Conservation (phyloP, 1,140 invertebrate genomes). For the Druon quercuslanigerum region DNA sequence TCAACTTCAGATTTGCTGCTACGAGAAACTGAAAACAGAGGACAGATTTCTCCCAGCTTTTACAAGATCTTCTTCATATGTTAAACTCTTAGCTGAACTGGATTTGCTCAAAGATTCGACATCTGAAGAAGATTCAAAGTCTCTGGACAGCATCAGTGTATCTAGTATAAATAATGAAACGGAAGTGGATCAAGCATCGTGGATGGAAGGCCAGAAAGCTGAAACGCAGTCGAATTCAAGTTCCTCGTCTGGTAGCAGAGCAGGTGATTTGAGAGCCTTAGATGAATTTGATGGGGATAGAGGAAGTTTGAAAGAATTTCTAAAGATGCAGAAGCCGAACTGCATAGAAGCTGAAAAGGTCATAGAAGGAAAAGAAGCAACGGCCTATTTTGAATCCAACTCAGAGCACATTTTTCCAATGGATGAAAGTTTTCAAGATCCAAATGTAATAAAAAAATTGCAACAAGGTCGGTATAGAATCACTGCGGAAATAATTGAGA, state of each 20-base stretch:
- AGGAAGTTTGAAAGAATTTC: constrained; percentile 38
- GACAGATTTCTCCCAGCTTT: constrained; percentile 84
- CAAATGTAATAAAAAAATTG: constrained; percentile 74
- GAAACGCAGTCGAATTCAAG: constrained; percentile 35
- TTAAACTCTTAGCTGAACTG: constrained; percentile 85
- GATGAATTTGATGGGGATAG: constrained; percentile 57
- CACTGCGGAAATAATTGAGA: constrained; percentile 83
- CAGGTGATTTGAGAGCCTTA: constrained; percentile 27
- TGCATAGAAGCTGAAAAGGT: constrained; percentile 57
- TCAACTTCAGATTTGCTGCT: constrained; percentile 84
- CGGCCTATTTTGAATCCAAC: constrained; percentile 61
- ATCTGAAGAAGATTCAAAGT: constrained; percentile 77
- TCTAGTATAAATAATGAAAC: constrained; percentile 69
- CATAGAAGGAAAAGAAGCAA: constrained; percentile 55
- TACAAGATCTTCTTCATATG: constrained; percentile 81
- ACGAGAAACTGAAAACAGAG: constrained; percentile 81
- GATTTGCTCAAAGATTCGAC: constrained; percentile 81
- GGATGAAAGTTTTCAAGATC: constrained; percentile 63
- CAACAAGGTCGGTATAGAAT: constrained; percentile 79
- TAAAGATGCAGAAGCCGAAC: constrained; percentile 47
- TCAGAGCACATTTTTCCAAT: constrained; percentile 61
- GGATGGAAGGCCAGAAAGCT: constrained; percentile 34
- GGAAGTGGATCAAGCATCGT: constrained; percentile 62
- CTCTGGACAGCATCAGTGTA: constrained; percentile 74
- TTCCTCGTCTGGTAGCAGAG: constrained; percentile 31